Evolutionary conservation across 2,888 invertebrate species (phyloP), one percentile per base, ranked within the genome.

Genomic region (Andricus quercusramuli): DNA sequence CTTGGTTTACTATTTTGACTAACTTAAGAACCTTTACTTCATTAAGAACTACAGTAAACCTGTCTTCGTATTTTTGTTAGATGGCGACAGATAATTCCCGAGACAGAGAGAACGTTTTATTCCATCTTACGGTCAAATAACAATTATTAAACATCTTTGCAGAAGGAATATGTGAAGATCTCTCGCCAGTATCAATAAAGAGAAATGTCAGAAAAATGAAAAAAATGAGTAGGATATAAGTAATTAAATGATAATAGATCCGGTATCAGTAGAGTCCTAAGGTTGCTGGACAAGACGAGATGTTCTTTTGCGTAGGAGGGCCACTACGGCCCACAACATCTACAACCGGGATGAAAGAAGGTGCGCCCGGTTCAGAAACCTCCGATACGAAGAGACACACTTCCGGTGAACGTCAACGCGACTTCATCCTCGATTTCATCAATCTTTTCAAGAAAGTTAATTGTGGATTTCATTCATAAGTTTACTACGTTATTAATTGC

Each of bases 301-400:
- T 78, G 84, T 86, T 82, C 79, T 85, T 80, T 82, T 82, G 85
- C 78, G 88, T 88, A 85, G 88, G 88, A 84, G 88, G 83, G 83
- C 85, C 82, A 83, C 84, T 80, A 85, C 86, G 79, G 78, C 87
- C 86, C 83, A 85, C 88, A 84, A 85, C 88, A 84, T 80, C 77
- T 81, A 65, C 67, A 79, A 82, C 78, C 59, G 77, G 80, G 83
- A 80, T 66, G 77, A 80, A 84, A 83, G 67, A 88, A 86, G 89
- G 89, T 89, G 89, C 84, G 88, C 85, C 86, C 70, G 74, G 81
- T 84, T 83, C 79, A 82, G 83, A 82, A 84, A 84, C 84, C 81
- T 74, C 56, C 51, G 70, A 51, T 74, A 32, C 56, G 25, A n/a
- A 22, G 47, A 51, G 47, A 51, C n/a, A 70, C 20, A 74, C 56